A percentile compares a stretch with the other conserved stretches of the same genome.
These are phyloP conservation scores for Brachyhypopomus gauderio DNA, from an alignment of 2,113 vertebrate genomes.

Conservation along the genomic window DNA sequence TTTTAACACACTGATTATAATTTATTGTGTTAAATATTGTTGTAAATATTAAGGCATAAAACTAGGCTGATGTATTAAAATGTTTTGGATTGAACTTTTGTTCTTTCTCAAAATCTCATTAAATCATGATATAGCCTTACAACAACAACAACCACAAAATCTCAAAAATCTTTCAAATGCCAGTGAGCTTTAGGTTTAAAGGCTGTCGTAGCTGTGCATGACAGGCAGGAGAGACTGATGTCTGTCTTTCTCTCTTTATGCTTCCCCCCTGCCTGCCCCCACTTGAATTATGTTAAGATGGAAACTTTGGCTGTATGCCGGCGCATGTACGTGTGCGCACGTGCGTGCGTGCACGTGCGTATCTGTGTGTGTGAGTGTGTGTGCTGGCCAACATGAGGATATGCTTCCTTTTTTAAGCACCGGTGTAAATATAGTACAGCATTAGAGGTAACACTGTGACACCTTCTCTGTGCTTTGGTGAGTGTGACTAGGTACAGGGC, in stretches of 20 bases:
- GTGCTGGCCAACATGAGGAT: slow-evolving; percentile 30
- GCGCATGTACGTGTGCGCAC: background rate
- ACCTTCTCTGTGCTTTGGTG: slow-evolving; percentile 37
- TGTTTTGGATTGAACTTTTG: no score
- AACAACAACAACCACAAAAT: no score
- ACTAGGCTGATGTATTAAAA: no score
- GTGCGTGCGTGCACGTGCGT: background rate
- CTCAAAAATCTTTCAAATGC: no score
- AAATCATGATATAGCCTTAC: no score
- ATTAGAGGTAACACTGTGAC: slow-evolving; percentile 48
- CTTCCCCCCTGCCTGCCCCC: background rate
- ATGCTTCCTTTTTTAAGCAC: slow-evolving; percentile 42
- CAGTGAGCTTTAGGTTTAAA: no score
- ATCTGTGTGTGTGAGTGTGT: slow-evolving; percentile 7
- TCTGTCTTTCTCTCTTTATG: slow-evolving; percentile 30
- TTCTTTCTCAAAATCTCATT: no score
- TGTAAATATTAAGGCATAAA: no score
- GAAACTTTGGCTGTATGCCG: slow-evolving; percentile 36
- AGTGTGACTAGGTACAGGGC: slow-evolving; percentile 35
- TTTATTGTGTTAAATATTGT: no score
- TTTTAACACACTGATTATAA: no score
- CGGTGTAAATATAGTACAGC: slow-evolving; percentile 51
- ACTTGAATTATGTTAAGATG: slow-evolving; percentile 30
- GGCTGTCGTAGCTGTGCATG: background rate
- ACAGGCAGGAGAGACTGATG: slow-evolving; percentile 22